Evolutionary conservation across 2,797 vertebrate genomes (phyloP).

Genomic region (Pipistrellus pygmaeus): DNA sequence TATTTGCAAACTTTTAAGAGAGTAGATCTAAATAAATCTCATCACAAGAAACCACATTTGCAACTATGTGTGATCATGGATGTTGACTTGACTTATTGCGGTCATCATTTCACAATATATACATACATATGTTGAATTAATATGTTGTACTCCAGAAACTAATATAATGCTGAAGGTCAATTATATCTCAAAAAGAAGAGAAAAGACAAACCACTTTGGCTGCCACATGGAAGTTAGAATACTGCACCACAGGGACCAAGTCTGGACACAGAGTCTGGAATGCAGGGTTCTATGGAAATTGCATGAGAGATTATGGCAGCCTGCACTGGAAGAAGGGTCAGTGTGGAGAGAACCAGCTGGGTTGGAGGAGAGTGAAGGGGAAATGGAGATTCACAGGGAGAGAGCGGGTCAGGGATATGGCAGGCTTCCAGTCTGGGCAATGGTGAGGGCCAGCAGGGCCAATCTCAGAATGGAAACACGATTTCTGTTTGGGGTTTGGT

Average conservation of each 20-base stretch:
- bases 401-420: neutral
- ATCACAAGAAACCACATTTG: neutral
- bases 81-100: neutral
- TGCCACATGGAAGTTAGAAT: neutral
- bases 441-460: neutral
- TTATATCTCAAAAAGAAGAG: neutral
- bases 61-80: neutral
- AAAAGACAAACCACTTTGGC: neutral
- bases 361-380: neutral
- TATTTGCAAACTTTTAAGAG: neutral
- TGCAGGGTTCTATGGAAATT: neutral
- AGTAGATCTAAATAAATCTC: neutral
- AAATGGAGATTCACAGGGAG: neutral
- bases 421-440: neutral
- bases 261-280: neutral
- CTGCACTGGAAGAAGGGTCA: neutral
- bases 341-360: neutral
- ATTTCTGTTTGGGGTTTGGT: neutral
- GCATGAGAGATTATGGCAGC: neutral
- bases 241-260: neutral
- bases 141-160: neutral
- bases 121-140: neutral
- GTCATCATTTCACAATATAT: neutral
- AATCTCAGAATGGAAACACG: neutral
- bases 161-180: neutral